Percentiles rank a stretch among this genome's conserved stretches.
These are phyloP conservation scores for Pristionchus maxplancki DNA, from an alignment of 2,888 invertebrate genomes.

Conservation along the genomic window DNA sequence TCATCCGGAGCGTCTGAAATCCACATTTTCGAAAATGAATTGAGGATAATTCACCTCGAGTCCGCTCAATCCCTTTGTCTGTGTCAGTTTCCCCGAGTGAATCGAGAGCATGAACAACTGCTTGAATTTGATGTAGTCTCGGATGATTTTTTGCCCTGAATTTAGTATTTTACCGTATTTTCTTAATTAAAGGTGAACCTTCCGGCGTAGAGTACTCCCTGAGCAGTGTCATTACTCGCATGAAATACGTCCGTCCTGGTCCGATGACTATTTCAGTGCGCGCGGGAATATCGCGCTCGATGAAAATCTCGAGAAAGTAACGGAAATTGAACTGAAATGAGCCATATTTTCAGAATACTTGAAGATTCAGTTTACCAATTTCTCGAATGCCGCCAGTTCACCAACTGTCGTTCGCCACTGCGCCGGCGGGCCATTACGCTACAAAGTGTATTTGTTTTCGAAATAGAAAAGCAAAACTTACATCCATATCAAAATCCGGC, in stretches of 20 bases:
- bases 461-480: neutral
- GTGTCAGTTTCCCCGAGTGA: neutral
- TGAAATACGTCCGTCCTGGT: neutral
- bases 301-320: neutral
- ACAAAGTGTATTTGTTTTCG: neutral
- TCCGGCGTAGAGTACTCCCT: neutral
- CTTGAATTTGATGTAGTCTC: slow-evolving; percentile 31
- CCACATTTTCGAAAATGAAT: neutral
- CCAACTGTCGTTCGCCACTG: neutral
- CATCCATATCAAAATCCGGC: neutral
- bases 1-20: neutral
- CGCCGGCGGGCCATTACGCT: neutral
- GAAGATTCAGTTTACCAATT: neutral
- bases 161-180: neutral
- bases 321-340: slow-evolving; percentile 27
- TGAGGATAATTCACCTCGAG: neutral
- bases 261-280: slow-evolving; percentile 6
- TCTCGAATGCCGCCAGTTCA: neutral
- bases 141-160: neutral
- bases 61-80: neutral
- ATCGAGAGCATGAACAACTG: slow-evolving; percentile 5
- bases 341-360: neutral
- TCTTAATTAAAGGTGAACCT: no score
- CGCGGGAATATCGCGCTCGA: neutral
- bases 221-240: neutral